phyloP scores from a whole-genome alignment of 2,888 invertebrate genomes.

The Lydus trimaculatus region DNA sequence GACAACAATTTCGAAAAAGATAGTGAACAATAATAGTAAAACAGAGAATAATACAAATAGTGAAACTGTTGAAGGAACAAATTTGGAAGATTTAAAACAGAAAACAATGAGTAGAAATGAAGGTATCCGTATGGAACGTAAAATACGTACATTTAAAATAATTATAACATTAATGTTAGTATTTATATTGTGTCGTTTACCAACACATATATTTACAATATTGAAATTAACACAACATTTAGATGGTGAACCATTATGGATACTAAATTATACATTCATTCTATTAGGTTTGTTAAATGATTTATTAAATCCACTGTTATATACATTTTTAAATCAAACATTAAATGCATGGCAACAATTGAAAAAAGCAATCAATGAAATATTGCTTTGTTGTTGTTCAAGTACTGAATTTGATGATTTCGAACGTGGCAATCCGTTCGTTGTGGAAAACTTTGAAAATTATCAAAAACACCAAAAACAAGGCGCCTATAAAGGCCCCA shows the following conservation, averaged over 20 bases:
- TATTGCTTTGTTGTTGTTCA: constrained; percentile 56
- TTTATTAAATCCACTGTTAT: constrained; percentile 67
- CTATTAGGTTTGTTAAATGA: constrained; percentile 64
- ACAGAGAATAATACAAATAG: constrained; percentile 41
- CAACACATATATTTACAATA: constrained; percentile 64
- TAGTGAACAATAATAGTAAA: too few relatives aligned
- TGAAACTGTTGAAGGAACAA: constrained; percentile 23
- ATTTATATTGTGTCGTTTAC: constrained; percentile 63
- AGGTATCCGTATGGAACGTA: constrained; percentile 55
- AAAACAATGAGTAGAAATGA: constrained; percentile 34
- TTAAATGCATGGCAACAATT: constrained; percentile 48
- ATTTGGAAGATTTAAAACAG: constrained; percentile 5
- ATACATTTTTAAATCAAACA: constrained; percentile 67
- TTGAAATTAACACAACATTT: constrained; percentile 54
- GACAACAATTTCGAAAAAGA: constrained; percentile 31
- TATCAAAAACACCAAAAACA: background rate
- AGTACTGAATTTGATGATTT: constrained; percentile 57
- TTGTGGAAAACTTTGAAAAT: constrained; percentile 26
- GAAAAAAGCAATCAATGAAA: constrained; percentile 42
- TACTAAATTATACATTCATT: constrained; percentile 62
- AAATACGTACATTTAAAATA: constrained; percentile 66
- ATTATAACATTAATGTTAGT: constrained; percentile 65
- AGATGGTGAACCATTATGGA: constrained; percentile 55
- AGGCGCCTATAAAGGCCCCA: background rate
- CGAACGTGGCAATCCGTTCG: constrained; percentile 50